Evolutionary conservation across 2,888 invertebrate species (phyloP).

Genomic region (Nephrotoma appendiculata): DNA sequence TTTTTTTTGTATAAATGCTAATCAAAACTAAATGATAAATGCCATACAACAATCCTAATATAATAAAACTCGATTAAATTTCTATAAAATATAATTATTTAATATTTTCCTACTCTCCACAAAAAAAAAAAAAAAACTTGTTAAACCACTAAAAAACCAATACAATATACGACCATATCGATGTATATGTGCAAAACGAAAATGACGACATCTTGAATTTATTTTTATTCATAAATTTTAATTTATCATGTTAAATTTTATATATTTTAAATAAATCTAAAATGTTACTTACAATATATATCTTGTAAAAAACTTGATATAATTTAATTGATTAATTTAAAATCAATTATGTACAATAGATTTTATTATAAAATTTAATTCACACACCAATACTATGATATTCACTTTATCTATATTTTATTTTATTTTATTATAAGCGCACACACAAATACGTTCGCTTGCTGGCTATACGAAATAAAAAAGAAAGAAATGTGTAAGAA

Average conservation of each 20-base stretch:
- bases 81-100: not conserved
- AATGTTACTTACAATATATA: not conserved
- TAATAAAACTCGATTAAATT: not conserved
- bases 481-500: not conserved
- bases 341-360: not conserved
- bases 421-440: not conserved
- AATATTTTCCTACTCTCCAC: not conserved
- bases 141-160: not conserved
- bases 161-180: not conserved
- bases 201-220: not conserved
- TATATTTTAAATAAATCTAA: not conserved
- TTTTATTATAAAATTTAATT: not conserved
- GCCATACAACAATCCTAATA: not conserved
- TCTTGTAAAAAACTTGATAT: not conserved
- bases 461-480: not conserved
- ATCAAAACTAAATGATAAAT: not conserved
- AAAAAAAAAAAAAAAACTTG: not conserved
- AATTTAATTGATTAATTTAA: not conserved
- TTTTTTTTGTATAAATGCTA: not conserved
- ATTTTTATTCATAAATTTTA: not conserved
- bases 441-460: not conserved
- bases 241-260: not conserved
- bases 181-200: not conserved
- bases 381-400: not conserved
- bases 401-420: not conserved